Percentiles rank a stretch among this genome's conserved stretches.
Evolutionary conservation across 1,140 invertebrate genomes (phyloP).

Genomic region (Paracyclopina nana): DNA sequence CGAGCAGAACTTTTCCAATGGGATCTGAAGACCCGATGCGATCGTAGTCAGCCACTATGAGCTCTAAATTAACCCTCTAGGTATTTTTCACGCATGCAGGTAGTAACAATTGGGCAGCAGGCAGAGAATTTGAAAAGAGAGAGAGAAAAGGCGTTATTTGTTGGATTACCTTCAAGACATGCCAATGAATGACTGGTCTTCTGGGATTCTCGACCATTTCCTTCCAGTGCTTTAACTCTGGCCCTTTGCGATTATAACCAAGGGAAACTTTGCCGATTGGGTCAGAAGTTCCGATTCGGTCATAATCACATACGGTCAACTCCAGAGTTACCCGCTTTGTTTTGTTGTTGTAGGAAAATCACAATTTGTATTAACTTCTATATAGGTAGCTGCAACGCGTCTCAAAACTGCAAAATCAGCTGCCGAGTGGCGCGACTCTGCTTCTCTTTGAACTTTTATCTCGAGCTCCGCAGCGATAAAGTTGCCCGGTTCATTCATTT

Average conservation of each 20-base stretch:
- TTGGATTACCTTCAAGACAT: slow-evolving; percentile 44
- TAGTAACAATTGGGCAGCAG: not conserved
- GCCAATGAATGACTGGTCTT: slow-evolving; percentile 67
- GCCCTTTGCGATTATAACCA: slow-evolving; percentile 25
- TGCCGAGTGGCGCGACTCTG: too few relatives aligned
- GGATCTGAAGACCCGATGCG: slow-evolving; percentile 43
- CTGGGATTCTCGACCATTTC: slow-evolving; percentile 67
- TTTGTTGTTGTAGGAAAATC: too few relatives aligned
- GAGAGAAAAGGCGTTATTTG: not conserved
- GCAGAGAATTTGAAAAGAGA: not conserved
- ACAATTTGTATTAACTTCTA: too few relatives aligned
- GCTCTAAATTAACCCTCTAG: not conserved
- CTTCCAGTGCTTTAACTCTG: slow-evolving; percentile 66
- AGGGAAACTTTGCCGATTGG: slow-evolving; percentile 93
- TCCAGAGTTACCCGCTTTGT: slow-evolving; percentile 99
- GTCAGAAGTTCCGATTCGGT: slow-evolving; percentile 97
- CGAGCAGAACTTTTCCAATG: slow-evolving; percentile 37
- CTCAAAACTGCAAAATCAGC: too few relatives aligned
- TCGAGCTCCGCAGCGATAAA: too few relatives aligned
- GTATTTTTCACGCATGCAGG: not conserved
- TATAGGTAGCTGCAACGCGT: too few relatives aligned
- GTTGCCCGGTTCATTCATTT: too few relatives aligned
- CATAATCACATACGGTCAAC: slow-evolving; percentile 98
- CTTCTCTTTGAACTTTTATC: too few relatives aligned
- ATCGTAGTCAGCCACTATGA: slow-evolving; percentile 29